Conservation (phyloP, 2,888 invertebrate genomes). For the Eueremaeus valkanovi region DNA sequence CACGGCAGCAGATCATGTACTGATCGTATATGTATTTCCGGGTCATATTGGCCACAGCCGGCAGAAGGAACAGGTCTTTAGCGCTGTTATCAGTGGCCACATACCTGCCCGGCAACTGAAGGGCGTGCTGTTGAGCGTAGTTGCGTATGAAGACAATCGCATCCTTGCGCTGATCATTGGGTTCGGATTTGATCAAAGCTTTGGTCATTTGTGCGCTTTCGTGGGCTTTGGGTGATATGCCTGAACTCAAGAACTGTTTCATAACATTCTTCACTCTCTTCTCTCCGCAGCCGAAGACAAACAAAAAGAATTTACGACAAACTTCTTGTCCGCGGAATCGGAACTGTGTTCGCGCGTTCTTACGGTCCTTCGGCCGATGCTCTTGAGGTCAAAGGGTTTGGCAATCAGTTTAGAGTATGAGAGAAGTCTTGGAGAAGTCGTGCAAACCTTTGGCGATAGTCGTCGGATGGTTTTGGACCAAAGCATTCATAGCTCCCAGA, state of each 20-base stretch:
- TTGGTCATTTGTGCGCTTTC: conserved; percentile 31
- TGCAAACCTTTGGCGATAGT: conserved; percentile 29
- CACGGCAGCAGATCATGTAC: conserved; percentile 32
- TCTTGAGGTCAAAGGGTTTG: background rate
- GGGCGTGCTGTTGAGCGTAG: conserved; percentile 35
- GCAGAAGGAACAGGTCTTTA: conserved; percentile 37
- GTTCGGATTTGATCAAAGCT: background rate
- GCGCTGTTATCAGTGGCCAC: background rate
- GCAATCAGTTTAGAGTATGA: background rate
- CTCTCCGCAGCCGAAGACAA: conserved; percentile 39
- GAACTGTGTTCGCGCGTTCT: conserved; percentile 30
- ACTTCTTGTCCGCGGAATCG: conserved; percentile 38
- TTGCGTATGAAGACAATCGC: conserved; percentile 36
- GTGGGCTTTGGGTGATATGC: conserved; percentile 31
- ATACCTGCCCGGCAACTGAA: conserved; percentile 36
- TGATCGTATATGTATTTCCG: conserved; percentile 37
- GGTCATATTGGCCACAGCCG: conserved; percentile 31
- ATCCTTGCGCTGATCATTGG: conserved; percentile 27
- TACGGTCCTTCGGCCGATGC: conserved; percentile 20
- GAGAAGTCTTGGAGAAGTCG: background rate
- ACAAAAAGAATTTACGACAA: conserved; percentile 36
- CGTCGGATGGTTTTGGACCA: conserved; percentile 35
- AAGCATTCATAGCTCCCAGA: conserved; percentile 37
- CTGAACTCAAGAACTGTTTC: conserved; percentile 36
- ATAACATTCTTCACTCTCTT: conserved; percentile 38